Evolutionary conservation across 2,113 vertebrate genomes (phyloP).

Genomic region (Coptodon rendalli): DNA sequence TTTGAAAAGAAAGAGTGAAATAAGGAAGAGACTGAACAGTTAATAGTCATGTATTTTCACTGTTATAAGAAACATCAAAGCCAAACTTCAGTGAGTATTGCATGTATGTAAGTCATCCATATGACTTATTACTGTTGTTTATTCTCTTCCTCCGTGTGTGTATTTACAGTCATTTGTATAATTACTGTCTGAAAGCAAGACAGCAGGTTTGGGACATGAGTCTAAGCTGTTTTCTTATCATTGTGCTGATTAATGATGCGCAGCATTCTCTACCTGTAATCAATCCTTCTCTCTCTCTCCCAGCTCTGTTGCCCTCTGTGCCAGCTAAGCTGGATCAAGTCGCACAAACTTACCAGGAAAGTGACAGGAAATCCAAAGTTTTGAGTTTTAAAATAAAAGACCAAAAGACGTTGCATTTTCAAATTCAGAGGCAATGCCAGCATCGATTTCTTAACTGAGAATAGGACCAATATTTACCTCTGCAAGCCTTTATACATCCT

Average conservation of each 20-base stretch:
- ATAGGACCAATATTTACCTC: background rate
- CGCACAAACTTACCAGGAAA: background rate
- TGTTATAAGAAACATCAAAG: background rate
- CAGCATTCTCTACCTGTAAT: slow-evolving; percentile 29
- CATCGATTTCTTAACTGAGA: background rate
- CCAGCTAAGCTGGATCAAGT: background rate
- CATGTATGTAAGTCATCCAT: background rate
- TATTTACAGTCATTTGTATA: background rate
- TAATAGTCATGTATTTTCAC: background rate
- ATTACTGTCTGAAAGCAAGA: background rate
- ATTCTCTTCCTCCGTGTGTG: background rate
- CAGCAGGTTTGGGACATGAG: background rate
- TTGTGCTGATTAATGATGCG: slow-evolving; percentile 63
- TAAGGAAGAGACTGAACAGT: background rate
- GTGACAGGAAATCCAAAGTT: slow-evolving; percentile 31
- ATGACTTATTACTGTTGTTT: background rate
- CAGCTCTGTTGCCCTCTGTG: background rate
- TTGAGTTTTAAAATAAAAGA: slow-evolving; percentile 39
- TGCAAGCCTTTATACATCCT: background rate
- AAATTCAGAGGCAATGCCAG: background rate
- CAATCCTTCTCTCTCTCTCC: slow-evolving; percentile 26
- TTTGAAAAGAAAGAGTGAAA: background rate
- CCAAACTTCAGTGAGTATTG: background rate
- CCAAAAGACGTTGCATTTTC: background rate
- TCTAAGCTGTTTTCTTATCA: slow-evolving; percentile 65